These are phyloP conservation scores for Albula goreensis DNA, from an alignment of 2,113 vertebrate genomes.

Conservation along the genomic window DNA sequence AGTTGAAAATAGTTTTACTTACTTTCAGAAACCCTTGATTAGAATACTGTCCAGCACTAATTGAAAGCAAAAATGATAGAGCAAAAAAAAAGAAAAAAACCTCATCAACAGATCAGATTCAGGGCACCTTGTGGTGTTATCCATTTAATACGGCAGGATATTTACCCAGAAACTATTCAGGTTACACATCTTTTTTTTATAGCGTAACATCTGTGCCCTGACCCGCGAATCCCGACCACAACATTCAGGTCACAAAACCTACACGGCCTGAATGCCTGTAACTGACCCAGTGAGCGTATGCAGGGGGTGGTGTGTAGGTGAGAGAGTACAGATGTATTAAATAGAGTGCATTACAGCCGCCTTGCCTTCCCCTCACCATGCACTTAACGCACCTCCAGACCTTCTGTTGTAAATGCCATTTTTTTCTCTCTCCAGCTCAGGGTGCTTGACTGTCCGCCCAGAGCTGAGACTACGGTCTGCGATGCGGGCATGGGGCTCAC, in stretches of 20 bases:
- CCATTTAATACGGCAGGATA: too few relatives aligned
- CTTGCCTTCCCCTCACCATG: background rate
- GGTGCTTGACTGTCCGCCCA: background rate
- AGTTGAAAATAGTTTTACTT: background rate
- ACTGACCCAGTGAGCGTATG: too few relatives aligned
- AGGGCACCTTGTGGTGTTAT: too few relatives aligned
- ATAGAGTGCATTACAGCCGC: background rate
- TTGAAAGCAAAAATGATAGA: background rate
- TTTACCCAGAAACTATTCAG: background rate
- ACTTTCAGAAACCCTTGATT: background rate
- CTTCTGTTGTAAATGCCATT: background rate
- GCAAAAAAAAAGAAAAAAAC: too few relatives aligned
- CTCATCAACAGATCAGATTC: too few relatives aligned
- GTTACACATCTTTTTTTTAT: too few relatives aligned
- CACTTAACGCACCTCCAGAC: background rate
- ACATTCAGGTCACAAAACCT: too few relatives aligned
- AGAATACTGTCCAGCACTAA: background rate
- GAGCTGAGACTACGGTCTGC: too few relatives aligned
- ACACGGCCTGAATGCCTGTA: too few relatives aligned
- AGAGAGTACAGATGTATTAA: background rate
- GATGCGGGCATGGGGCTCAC: background rate
- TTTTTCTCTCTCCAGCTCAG: background rate
- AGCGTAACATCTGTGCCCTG: too few relatives aligned
- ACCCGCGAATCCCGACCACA: too few relatives aligned
- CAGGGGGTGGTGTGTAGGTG: too few relatives aligned